A percentile compares a stretch with the other conserved stretches of the same genome.
Evolutionary conservation across 2,797 vertebrate genomes (phyloP).

Genomic region (Ceryle rudis): DNA sequence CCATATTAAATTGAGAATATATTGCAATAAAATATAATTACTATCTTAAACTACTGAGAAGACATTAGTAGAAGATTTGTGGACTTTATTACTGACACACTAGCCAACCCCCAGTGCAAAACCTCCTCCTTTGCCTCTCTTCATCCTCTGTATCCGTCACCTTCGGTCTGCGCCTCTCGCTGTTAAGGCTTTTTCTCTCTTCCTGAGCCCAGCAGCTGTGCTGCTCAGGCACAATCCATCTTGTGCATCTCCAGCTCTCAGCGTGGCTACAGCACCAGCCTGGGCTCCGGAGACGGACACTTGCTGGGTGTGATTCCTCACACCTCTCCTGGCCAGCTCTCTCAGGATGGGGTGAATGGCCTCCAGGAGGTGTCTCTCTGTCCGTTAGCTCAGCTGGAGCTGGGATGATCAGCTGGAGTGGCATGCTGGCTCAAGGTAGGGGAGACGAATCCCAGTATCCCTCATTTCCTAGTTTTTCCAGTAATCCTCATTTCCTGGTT

Average conservation of each 20-base stretch:
- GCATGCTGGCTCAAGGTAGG: too few species aligned
- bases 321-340: background rate
- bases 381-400: background rate
- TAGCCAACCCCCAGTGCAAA: background rate
- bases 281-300: background rate
- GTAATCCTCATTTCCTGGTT: background rate
- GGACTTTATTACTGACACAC: background rate
- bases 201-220: rapidly evolving
- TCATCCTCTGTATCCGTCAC: rapidly evolving
- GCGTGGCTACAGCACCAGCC: rapidly evolving
- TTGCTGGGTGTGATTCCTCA: background rate
- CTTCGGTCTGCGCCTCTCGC: background rate
- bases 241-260: background rate
- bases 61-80: background rate
- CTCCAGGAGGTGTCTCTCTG: background rate
- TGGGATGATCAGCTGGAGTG: background rate
- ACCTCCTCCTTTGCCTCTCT: background rate
- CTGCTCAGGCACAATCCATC: background rate
- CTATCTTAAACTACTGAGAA: background rate
- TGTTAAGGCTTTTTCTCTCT: background rate
- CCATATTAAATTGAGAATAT: background rate
- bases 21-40: background rate
- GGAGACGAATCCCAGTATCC: background rate
- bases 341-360: background rate
- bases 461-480: background rate